A percentile compares a stretch with the other conserved stretches of the same genome.
phyloP scores from a whole-genome alignment of 2,113 vertebrate genomes.

The Gasterosteus aculeatus region DNA sequence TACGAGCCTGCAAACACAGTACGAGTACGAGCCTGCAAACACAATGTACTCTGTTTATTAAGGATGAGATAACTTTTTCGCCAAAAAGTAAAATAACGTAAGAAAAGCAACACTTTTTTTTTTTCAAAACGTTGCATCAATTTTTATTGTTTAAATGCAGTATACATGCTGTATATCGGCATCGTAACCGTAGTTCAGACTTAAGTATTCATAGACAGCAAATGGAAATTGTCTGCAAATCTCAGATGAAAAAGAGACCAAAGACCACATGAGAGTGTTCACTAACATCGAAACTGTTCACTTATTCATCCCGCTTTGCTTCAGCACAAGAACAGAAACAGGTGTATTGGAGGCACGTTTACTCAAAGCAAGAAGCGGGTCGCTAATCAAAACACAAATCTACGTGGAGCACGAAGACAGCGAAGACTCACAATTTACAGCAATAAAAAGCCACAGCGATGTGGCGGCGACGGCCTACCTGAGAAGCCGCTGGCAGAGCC shows the following conservation, averaged over 20 bases:
- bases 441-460: background rate
- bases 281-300: background rate
- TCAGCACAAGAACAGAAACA: conserved; percentile 56
- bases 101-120: no score
- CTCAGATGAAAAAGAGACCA: background rate
- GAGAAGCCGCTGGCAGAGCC: conserved; percentile 49
- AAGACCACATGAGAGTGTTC: background rate
- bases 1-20: background rate
- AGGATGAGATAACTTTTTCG: background rate
- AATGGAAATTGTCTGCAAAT: background rate
- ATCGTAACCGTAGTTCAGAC: background rate
- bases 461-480: conserved; percentile 54
- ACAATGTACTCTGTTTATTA: no score
- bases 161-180: background rate
- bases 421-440: background rate
- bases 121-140: no score
- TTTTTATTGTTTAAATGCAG: background rate
- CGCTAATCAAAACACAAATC: conserved; percentile 19
- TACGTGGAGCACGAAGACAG: background rate
- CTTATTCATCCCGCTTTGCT: background rate
- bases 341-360: conserved; percentile 6
- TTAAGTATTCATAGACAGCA: background rate
- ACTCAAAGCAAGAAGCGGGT: conserved; percentile 63
- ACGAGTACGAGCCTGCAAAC: background rate
- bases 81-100: background rate